Conservation (phyloP, 2,113 vertebrate species). For the Pan paniscus region DNA sequence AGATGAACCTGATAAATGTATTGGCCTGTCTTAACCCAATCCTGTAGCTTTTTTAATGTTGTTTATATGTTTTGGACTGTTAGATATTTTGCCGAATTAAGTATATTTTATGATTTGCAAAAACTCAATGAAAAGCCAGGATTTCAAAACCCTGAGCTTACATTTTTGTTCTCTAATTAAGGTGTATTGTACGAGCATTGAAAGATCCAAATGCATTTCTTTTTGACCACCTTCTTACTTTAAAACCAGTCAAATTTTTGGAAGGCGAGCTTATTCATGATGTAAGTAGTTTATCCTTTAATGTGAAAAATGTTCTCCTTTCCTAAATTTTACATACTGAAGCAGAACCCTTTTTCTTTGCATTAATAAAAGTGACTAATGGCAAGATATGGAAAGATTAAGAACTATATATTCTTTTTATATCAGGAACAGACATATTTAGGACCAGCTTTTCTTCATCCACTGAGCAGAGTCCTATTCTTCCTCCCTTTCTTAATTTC, state of each 20-base stretch:
- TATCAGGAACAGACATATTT: background rate
- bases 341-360: background rate
- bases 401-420: background rate
- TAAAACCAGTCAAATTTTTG: constrained; percentile 98
- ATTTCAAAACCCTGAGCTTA: constrained; percentile 39
- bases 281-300: constrained; percentile 87
- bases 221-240: constrained; percentile 97
- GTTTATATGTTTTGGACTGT: background rate
- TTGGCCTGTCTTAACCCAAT: constrained; percentile 19
- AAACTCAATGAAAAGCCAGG: background rate
- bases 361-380: background rate
- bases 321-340: background rate
- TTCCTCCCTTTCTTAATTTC: background rate
- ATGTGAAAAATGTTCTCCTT: background rate
- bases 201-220: constrained; percentile 97
- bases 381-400: background rate
- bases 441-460: background rate
- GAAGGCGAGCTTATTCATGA: constrained; percentile 99
- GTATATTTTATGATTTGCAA: background rate
- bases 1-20: background rate
- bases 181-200: constrained; percentile 96
- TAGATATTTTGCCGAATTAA: constrained; percentile 35
- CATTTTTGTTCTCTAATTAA: constrained; percentile 76
- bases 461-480: background rate
- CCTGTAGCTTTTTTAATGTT: background rate